These are phyloP conservation scores for Cryptus viduatorius DNA, from an alignment of 2,888 invertebrate genomes.

Conservation along the genomic window DNA sequence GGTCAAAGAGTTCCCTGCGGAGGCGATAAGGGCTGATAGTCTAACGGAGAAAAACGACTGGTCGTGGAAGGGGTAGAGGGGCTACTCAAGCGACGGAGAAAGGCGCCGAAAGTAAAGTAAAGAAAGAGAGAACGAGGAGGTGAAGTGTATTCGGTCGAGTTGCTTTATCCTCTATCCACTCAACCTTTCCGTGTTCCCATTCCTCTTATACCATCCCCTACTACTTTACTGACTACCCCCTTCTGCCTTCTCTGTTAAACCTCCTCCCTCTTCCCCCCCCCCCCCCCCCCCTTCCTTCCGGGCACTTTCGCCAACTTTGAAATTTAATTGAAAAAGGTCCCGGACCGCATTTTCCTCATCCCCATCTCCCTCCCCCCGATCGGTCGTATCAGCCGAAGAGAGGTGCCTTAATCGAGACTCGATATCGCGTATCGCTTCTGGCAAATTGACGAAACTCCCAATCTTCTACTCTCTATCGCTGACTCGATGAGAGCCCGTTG, in stretches of 20 bases:
- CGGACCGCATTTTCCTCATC: constrained; percentile 48
- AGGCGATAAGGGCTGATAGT: constrained; percentile 79
- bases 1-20: constrained; percentile 81
- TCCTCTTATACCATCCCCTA: constrained; percentile 21
- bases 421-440: constrained; percentile 70
- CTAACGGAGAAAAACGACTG: constrained; percentile 71
- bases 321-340: constrained; percentile 80
- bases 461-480: neutral
- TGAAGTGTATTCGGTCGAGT: constrained; percentile 54
- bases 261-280: constrained; percentile 15
- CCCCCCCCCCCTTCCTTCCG: constrained; percentile 32
- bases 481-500: neutral
- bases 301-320: constrained; percentile 69
- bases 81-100: constrained; percentile 38
- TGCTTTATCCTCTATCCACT: constrained; percentile 60
- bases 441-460: constrained; percentile 51
- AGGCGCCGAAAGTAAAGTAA: constrained; percentile 42
- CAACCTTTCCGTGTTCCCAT: constrained; percentile 38
- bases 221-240: constrained; percentile 52
- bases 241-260: constrained; percentile 45
- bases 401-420: constrained; percentile 66
- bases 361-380: neutral
- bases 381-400: neutral
- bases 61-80: neutral
- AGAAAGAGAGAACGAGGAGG: constrained; percentile 21